Conservation (phyloP, 2,113 vertebrate genomes). For the Prietella phreatophila region DNA sequence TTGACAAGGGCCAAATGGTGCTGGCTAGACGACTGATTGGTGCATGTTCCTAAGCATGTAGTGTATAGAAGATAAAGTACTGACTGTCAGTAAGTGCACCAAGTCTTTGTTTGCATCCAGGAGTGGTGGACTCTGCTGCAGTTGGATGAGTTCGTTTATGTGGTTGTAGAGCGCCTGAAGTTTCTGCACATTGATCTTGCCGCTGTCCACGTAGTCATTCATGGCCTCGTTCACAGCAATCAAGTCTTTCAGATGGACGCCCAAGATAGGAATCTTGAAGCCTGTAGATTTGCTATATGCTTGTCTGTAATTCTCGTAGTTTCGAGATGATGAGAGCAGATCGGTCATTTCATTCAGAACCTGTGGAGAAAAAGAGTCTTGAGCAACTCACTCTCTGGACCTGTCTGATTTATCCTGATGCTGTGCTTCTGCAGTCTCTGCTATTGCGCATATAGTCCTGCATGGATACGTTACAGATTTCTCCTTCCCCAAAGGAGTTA, state of each 20-base stretch:
- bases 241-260: slow-evolving; percentile 95
- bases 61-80: slow-evolving; percentile 44
- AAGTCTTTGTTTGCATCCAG: slow-evolving; percentile 96
- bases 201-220: slow-evolving; percentile 85
- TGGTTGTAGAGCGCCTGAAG: slow-evolving; percentile 96
- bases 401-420: not conserved
- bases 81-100: slow-evolving; percentile 91
- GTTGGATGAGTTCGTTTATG: slow-evolving; percentile 88
- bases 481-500: not conserved
- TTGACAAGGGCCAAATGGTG: too few relatives aligned
- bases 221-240: slow-evolving; percentile 95
- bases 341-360: slow-evolving; percentile 96
- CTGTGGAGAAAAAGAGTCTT: slow-evolving; percentile 61
- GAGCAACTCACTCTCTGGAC: not conserved
- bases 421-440: not conserved
- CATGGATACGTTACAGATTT: not conserved
- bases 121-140: slow-evolving; percentile 85
- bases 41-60: too few relatives aligned
- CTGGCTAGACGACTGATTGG: too few relatives aligned
- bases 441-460: not conserved
- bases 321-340: slow-evolving; percentile 92
- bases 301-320: slow-evolving; percentile 94
- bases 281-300: slow-evolving; percentile 85
- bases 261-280: slow-evolving; percentile 96
- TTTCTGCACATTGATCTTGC: slow-evolving; percentile 92